Conservation (phyloP, 1,140 invertebrate genomes). For the Ostrea denselamellosa region DNA sequence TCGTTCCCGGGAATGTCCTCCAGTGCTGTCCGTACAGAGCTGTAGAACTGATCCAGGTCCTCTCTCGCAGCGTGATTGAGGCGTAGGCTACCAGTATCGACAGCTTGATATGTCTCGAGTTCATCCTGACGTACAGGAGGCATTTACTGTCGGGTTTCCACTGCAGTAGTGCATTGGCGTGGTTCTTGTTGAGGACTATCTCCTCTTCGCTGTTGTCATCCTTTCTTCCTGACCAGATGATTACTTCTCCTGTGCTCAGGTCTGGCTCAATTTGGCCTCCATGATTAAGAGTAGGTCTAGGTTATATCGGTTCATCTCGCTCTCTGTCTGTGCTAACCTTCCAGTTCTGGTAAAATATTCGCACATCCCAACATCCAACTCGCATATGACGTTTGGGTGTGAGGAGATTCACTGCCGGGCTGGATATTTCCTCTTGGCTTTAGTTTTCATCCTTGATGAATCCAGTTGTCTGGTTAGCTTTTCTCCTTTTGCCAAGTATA, state of each 20-base stretch:
- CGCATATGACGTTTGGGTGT: neutral
- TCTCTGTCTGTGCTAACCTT: constrained; percentile 41
- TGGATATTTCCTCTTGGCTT: neutral
- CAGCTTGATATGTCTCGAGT: constrained; percentile 47
- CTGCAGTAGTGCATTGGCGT: too few species aligned
- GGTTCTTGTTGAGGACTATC: neutral
- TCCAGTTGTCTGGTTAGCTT: neutral
- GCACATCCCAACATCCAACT: constrained; percentile 49
- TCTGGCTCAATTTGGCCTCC: constrained; percentile 38
- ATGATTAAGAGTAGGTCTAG: neutral
- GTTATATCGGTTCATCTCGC: constrained; percentile 30
- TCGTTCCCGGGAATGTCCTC: constrained; percentile 44
- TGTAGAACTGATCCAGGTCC: constrained; percentile 55
- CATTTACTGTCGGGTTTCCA: constrained; percentile 32
- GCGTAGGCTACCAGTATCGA: constrained; percentile 44
- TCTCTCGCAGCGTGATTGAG: constrained; percentile 39
- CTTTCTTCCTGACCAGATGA: neutral
- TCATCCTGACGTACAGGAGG: constrained; percentile 35
- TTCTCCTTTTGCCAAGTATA: neutral
- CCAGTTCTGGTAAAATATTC: constrained; percentile 45
- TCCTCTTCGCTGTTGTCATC: constrained; percentile 1
- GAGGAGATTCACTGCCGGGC: neutral
- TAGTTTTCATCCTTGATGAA: too few species aligned
- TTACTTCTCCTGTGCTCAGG: neutral
- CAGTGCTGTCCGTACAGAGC: constrained; percentile 34